phyloP scores from a whole-genome alignment of 1,140 invertebrate species.

The Drosophila subpulchrella region DNA sequence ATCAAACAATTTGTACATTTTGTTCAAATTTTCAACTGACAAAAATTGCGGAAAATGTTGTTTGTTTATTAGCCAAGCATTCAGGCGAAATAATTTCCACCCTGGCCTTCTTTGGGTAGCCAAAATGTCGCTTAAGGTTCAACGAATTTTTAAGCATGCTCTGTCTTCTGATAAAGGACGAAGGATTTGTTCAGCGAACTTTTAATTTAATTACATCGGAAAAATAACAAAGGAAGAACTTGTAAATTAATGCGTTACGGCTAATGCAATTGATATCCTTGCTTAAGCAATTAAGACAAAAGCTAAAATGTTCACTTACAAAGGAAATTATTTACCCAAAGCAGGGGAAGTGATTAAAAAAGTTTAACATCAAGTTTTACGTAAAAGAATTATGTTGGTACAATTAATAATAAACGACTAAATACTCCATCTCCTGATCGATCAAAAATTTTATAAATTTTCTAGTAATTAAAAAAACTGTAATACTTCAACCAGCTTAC shows the following conservation, averaged over 20 bases:
- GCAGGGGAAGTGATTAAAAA: not conserved
- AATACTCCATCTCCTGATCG: too few relatives aligned
- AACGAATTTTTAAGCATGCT: constrained; percentile 4
- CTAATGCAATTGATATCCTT: constrained; percentile 27
- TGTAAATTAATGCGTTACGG: constrained; percentile 10
- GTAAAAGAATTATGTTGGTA: too few relatives aligned
- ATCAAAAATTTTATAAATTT: too few relatives aligned
- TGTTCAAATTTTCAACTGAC: constrained; percentile 38
- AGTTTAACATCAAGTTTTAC: not conserved
- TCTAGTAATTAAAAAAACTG: too few relatives aligned
- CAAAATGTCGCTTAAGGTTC: constrained; percentile 2
- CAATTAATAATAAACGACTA: too few relatives aligned
- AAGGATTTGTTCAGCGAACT: constrained; percentile 7
- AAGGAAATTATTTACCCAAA: not conserved
- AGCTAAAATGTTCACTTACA: not conserved
- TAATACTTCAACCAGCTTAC: too few relatives aligned
- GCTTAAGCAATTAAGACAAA: constrained; percentile 17
- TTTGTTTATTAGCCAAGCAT: constrained; percentile 59
- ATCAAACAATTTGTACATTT: constrained; percentile 68
- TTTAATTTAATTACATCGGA: constrained; percentile 29
- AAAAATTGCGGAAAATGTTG: constrained; percentile 41
- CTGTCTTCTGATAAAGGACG: constrained; percentile 1
- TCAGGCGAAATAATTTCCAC: constrained; percentile 34
- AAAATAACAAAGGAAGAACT: constrained; percentile 1
- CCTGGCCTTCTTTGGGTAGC: not conserved